Evolutionary conservation across 1,140 invertebrate genomes (phyloP), one percentile per base, ranked within the genome.

Genomic region (Mercenaria mercenaria): DNA sequence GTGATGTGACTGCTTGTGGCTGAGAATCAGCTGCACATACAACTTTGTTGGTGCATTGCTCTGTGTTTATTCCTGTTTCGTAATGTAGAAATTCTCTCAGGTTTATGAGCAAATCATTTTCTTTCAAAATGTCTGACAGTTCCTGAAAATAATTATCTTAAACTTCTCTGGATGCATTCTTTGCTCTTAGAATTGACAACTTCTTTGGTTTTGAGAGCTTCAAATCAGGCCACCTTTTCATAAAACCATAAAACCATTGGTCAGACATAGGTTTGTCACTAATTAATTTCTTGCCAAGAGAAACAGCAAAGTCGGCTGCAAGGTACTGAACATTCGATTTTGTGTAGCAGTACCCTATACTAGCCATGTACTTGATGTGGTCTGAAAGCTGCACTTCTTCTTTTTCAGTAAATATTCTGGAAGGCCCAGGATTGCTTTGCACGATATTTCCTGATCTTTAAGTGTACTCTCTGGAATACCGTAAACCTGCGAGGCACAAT

Each of bases 271-370:
- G 23, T 59, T 61, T 77, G 6, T 84, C 23, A 29, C 41, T 34
- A 20, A 39, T 76, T 26, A 56, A 50, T 13, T 3, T 52, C 43
- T 83, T 90, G 23, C 72, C 50, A 76, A 74, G 34, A 34, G 77
- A 89, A 34, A 64, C 23, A 20, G 82, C 83, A 80, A n/a, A 90
- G n/a, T 90, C 89, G 37, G 6, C 32, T 2, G 59, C 82, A n/a
- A 85, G 29, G 41, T 72, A 39, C 47, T 77, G 74, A 11, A 72
- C 47, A 20, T 87, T 52, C 11, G 43, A 8, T 50, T 79, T 67
- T 1, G 34, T 69, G 47, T 90, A 80, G 10, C 59, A 52, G 64
- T 90, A 90, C 0, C 82, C 82, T 47, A 86, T n/a, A n/a, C n/a
- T n/a, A n/a, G n/a, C n/a, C n/a, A n/a, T n/a, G n/a, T n/a, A n/a